Conservation (phyloP, 2,888 invertebrate genomes). For the Torymus texanus region DNA sequence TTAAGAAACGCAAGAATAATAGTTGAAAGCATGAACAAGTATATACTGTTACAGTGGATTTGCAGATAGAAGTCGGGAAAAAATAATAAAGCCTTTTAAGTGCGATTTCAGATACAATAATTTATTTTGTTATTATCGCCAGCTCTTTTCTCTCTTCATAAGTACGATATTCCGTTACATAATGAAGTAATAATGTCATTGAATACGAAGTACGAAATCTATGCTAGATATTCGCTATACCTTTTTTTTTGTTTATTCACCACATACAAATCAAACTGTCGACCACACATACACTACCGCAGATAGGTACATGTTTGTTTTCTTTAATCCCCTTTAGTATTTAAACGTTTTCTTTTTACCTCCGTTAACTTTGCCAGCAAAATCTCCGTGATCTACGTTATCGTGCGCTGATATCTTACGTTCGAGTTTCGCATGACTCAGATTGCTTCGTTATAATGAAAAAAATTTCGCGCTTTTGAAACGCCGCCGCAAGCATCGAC, state of each 20-base stretch:
- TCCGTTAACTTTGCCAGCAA: conserved; percentile 48
- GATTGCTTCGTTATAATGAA: conserved; percentile 47
- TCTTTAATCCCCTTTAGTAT: conserved; percentile 49
- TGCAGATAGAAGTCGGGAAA: conserved; percentile 2
- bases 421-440: conserved; percentile 25
- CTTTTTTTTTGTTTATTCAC: conserved; percentile 49
- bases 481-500: conserved; percentile 45
- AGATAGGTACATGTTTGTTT: conserved; percentile 61
- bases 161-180: conserved; percentile 66
- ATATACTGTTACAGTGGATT: too few species aligned
- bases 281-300: conserved; percentile 59
- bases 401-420: conserved; percentile 12
- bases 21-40: too few species aligned
- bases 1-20: too few species aligned
- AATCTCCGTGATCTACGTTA: conserved; percentile 19
- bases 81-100: conserved; percentile 40
- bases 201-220: conserved; percentile 70
- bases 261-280: conserved; percentile 63
- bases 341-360: conserved; percentile 38
- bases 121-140: conserved; percentile 67
- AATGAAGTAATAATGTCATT: conserved; percentile 65
- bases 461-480: conserved; percentile 42
- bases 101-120: conserved; percentile 64
- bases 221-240: conserved; percentile 63
- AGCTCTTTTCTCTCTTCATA: conserved; percentile 61